Evolutionary conservation across 2,888 invertebrate genomes (phyloP), one percentile per base, ranked within the genome.

Genomic region (Lottia gigantea): DNA sequence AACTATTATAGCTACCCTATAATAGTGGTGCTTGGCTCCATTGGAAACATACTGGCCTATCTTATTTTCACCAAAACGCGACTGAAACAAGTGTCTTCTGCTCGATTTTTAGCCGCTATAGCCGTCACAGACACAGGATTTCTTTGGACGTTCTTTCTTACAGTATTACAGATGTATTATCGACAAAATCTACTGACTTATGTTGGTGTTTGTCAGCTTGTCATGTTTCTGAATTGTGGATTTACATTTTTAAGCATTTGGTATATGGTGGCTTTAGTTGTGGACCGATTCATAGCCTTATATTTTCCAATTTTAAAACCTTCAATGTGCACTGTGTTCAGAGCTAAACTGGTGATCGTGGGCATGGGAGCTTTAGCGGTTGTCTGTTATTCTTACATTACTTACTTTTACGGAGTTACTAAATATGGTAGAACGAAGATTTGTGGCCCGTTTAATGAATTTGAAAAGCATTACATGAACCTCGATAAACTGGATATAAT

Each of bases 91-190:
- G 91, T 93, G n/a, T 94, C 95, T 0, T 94, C 94, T 0, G 93
- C 93, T 70, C 92, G 93, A 78, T 95, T 95, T 85, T 88, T 95
- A 74, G 92, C 94, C 0, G 93, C 93, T 0, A 87, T 95, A 66
- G 94, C 94, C 0, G 87, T 94, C 1, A 93, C 94, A 74, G 95
- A 95, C 86, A 93, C 93, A 0, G 90, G 93, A 0, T 94, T 94
- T 80, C 88, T 95, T 15, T 78, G 92, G 0, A 92, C 92, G 16
- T 88, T 93, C 1, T 90, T 94, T 62, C 73, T 80, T 7, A 66
- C 67, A 0, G 73, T 76, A 26, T 46, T 82, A 19, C 71, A 70
- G 31, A 23, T 16, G 1, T 71, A 71, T 31, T 73, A 75, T 64
- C 67, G 75, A 15, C 61, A 81, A 19, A 71, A 71, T 3, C 45